These are phyloP conservation scores for Lytechinus variegatus DNA, from an alignment of 35 echinoderm and acorn worm species.

Conservation along the genomic window DNA sequence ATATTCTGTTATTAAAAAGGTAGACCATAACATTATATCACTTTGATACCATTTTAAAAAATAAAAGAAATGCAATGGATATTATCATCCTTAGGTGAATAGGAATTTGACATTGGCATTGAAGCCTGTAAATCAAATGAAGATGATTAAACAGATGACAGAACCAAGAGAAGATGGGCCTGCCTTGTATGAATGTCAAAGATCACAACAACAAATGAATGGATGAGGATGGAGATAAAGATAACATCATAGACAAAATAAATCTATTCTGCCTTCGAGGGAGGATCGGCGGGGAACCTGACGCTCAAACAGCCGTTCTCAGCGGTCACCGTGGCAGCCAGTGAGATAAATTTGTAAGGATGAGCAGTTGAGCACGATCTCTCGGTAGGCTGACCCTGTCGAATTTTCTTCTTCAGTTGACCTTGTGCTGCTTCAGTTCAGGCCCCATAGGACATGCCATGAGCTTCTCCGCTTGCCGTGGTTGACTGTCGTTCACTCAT, in stretches of 20 bases:
- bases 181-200: not conserved
- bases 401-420: not conserved
- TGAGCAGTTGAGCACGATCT: constrained; percentile 32
- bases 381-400: not conserved
- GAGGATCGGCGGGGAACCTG: not conserved
- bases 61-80: too few species aligned
- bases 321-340: constrained; percentile 23
- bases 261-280: not conserved
- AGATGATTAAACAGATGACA: not conserved
- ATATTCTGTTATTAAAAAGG: too few species aligned
- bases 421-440: not conserved
- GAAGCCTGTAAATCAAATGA: not conserved
- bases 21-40: too few species aligned
- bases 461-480: not conserved
- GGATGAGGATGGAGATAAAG: not conserved
- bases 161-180: not conserved
- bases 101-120: not conserved
- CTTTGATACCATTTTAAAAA: too few species aligned
- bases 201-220: not conserved
- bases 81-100: too few species aligned
- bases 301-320: not conserved
- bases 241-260: not conserved
- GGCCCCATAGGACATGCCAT: not conserved
- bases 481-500: not conserved
- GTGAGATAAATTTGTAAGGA: constrained; percentile 17